A percentile compares a stretch with the other conserved stretches of the same genome.
Conservation (phyloP, 2,797 vertebrate genomes). For the Amphiprion clarkii region DNA sequence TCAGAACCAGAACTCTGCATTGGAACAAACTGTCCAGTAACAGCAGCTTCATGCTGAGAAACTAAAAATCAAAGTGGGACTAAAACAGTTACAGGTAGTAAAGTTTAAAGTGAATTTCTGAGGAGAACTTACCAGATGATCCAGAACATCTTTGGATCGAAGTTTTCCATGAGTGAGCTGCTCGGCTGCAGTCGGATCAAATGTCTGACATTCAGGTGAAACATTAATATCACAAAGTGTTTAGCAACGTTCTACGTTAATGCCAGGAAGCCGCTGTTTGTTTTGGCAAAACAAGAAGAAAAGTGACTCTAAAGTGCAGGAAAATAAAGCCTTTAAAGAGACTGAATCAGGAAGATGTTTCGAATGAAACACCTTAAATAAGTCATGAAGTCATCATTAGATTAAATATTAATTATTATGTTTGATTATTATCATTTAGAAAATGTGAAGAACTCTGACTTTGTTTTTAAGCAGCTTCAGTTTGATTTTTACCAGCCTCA, state of each 20-base stretch:
- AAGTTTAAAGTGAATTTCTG: not conserved
- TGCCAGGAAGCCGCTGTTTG: conserved; percentile 76
- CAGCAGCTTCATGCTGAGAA: fast-evolving
- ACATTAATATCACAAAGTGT: conserved; percentile 63
- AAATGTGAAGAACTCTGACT: no score
- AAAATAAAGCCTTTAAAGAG: not conserved
- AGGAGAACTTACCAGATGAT: conserved; percentile 64
- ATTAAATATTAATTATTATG: not conserved
- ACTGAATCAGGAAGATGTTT: not conserved
- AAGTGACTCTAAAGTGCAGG: conserved; percentile 28
- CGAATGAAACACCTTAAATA: not conserved
- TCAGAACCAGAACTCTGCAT: not conserved
- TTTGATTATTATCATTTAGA: no score
- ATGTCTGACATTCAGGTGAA: conserved; percentile 58
- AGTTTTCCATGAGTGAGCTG: conserved; percentile 6
- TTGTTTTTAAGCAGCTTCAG: no score
- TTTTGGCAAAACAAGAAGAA: conserved; percentile 71
- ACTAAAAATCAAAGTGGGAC: no score
- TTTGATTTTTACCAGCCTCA: no score
- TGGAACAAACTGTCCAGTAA: not conserved
- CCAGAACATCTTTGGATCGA: conserved; percentile 53
- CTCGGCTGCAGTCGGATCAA: conserved; percentile 27
- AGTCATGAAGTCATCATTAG: not conserved
- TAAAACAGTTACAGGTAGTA: not conserved
- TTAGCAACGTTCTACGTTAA: conserved; percentile 63